Percentiles rank a stretch among this genome's conserved stretches.
Conservation (phyloP, 2,888 invertebrate species). For the Podabrus alpinus region DNA sequence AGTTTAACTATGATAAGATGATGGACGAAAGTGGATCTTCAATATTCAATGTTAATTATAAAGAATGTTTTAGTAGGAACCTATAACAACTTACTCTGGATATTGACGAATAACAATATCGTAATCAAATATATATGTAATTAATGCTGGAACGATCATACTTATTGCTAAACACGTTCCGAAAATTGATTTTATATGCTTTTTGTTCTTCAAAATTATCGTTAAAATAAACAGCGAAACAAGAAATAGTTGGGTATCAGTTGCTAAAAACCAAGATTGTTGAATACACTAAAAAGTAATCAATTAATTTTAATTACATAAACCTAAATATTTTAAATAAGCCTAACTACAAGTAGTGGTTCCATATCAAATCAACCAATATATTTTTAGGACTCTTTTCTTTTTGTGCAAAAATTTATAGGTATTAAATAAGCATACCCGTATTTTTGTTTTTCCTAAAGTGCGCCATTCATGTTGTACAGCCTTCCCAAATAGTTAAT, state of each 20-base stretch:
- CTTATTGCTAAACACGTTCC: constrained; percentile 34
- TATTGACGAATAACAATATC: constrained; percentile 39
- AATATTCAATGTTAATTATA: too few relatives aligned
- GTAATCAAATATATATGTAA: constrained; percentile 43
- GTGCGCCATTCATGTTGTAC: too few relatives aligned
- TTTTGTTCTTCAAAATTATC: constrained; percentile 38
- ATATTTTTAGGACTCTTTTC: too few relatives aligned
- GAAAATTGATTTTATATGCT: constrained; percentile 33
- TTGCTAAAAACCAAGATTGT: constrained; percentile 49
- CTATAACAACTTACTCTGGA: constrained; percentile 40
- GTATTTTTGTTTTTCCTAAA: too few relatives aligned
- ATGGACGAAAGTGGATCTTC: too few relatives aligned
- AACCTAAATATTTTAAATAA: too few relatives aligned
- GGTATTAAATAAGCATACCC: too few relatives aligned
- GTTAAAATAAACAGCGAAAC: constrained; percentile 41
- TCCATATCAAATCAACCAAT: too few relatives aligned
- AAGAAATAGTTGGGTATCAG: constrained; percentile 48
- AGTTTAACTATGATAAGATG: too few relatives aligned
- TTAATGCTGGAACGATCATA: constrained; percentile 39
- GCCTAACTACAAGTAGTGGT: too few relatives aligned
- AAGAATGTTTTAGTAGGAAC: neutral
- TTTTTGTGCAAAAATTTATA: too few relatives aligned
- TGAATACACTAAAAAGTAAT: constrained; percentile 43
- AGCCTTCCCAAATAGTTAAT: too few relatives aligned
- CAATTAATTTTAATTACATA: neutral